These are phyloP conservation scores for Manduca sexta DNA, from an alignment of 1,140 invertebrate species.

Conservation along the genomic window DNA sequence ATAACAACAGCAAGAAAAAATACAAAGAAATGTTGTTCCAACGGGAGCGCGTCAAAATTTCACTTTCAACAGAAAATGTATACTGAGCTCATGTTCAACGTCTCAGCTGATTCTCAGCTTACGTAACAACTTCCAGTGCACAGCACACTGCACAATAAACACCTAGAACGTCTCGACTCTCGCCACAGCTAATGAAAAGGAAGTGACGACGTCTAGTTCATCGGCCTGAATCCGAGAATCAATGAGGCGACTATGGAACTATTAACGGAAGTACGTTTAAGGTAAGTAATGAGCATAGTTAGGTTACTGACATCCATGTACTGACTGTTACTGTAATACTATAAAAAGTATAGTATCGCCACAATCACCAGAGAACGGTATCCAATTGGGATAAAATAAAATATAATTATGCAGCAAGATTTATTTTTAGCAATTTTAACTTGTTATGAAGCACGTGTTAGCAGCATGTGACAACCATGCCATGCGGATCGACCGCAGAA, in stretches of 20 bases:
- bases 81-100: background rate
- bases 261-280: conserved; percentile 42
- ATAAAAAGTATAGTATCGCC: too few species aligned
- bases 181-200: conserved; percentile 17
- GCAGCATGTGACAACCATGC: conserved; percentile 39
- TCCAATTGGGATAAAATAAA: too few species aligned
- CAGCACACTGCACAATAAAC: background rate
- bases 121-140: too few species aligned
- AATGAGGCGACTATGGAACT: conserved; percentile 14
- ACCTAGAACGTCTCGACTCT: background rate
- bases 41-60: too few species aligned
- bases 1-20: too few species aligned
- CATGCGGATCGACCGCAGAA: conserved; percentile 38
- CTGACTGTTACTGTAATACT: too few species aligned
- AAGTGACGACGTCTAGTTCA: conserved; percentile 53
- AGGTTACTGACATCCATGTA: background rate
- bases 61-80: background rate
- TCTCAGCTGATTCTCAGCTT: background rate
- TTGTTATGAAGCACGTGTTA: conserved; percentile 40
- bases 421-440: too few species aligned
- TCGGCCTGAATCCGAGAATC: conserved; percentile 35
- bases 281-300: conserved; percentile 20
- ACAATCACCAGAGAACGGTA: too few species aligned
- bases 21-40: too few species aligned
- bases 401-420: too few species aligned